These are phyloP conservation scores for Cladopsammia gracilis DNA, from an alignment of 64 coral and sea anemone species.

Conservation along the genomic window DNA sequence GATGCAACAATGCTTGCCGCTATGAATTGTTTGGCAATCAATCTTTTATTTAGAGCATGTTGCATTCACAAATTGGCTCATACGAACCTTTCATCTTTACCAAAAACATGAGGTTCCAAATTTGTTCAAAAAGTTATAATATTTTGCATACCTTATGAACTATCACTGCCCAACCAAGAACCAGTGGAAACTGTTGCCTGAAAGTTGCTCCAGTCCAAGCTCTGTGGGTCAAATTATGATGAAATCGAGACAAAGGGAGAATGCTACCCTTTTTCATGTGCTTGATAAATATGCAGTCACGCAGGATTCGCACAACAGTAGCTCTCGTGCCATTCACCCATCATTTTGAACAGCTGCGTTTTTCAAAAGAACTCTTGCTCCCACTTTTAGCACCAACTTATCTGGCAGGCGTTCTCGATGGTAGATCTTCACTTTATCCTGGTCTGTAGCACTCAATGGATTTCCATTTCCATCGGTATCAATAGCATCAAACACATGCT, in stretches of 20 bases:
- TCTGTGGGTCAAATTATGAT: neutral
- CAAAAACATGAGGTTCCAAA: too few species aligned
- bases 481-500: neutral
- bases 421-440: neutral
- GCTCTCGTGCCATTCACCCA: slow-evolving; percentile 16
- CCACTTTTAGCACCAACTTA: slow-evolving; percentile 3
- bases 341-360: neutral
- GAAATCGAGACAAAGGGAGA: neutral
- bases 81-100: too few species aligned
- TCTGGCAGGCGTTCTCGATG: neutral
- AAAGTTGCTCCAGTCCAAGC: neutral
- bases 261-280: neutral
- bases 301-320: neutral
- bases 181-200: slow-evolving; percentile 11
- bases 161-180: slow-evolving; percentile 18
- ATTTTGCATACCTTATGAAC: neutral
- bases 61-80: too few species aligned
- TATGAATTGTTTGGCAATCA: too few species aligned
- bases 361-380: neutral
- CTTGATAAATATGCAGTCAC: neutral
- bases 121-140: too few species aligned
- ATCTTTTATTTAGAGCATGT: too few species aligned
- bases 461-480: slow-evolving; percentile 3
- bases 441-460: slow-evolving; percentile 20
- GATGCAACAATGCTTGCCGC: too few species aligned